Evolutionary conservation across 2,888 invertebrate species (phyloP).

Genomic region (Sesamia inferens): DNA sequence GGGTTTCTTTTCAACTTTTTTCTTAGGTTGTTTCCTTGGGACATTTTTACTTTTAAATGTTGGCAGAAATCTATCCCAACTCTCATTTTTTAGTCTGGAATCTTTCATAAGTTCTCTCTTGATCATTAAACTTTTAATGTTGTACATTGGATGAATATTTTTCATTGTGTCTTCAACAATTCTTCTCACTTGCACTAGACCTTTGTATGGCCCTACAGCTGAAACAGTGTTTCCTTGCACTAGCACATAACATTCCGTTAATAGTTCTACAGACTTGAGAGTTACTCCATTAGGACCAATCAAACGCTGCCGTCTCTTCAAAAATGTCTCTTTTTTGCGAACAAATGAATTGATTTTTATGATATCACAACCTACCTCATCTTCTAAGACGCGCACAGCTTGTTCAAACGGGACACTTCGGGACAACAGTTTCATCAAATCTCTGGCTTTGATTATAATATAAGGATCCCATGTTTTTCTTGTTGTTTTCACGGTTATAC

Average conservation of each 20-base stretch:
- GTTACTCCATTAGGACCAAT: constrained; percentile 99
- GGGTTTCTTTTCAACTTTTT: constrained; percentile 96
- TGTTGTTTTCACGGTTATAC: constrained; percentile 98
- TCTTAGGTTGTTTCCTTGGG: constrained; percentile 96
- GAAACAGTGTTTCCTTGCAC: constrained; percentile 99
- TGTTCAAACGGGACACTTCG: constrained; percentile 99
- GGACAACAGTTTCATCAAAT: constrained; percentile 98
- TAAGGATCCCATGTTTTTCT: constrained; percentile 99
- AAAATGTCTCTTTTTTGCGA: constrained; percentile 97
- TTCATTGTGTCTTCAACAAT: constrained; percentile 99
- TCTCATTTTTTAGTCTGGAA: constrained; percentile 96
- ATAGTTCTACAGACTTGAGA: constrained; percentile 98
- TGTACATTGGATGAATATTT: constrained; percentile 99
- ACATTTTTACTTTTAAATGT: constrained; percentile 97
- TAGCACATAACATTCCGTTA: constrained; percentile 98
- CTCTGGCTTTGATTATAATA: constrained; percentile 98
- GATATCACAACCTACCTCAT: constrained; percentile 98
- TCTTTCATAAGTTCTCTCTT: constrained; percentile 98
- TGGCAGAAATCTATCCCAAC: constrained; percentile 99
- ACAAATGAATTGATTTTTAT: constrained; percentile 98
- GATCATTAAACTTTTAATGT: constrained; percentile 99
- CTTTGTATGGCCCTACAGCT: constrained; percentile 98
- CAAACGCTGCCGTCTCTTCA: constrained; percentile 97
- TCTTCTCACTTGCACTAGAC: constrained; percentile 95
- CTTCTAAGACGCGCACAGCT: constrained; percentile 95